Evolutionary conservation across 1,140 invertebrate genomes (phyloP).

Genomic region (Drosophila obscura): DNA sequence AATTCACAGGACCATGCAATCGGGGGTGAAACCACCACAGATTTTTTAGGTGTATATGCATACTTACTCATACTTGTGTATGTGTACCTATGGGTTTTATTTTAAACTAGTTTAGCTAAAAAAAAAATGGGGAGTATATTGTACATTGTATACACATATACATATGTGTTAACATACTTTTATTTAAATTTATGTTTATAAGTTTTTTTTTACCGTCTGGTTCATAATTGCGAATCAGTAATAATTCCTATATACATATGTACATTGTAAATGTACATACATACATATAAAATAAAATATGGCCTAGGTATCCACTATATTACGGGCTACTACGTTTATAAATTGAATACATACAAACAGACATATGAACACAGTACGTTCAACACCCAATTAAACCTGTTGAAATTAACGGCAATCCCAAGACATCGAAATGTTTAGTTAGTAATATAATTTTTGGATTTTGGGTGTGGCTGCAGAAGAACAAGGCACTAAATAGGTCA

Average conservation of each 20-base stretch:
- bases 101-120: too few species aligned
- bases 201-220: too few species aligned
- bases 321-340: too few species aligned
- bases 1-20: not conserved
- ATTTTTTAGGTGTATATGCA: not conserved
- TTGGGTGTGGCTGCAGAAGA: slow-evolving; percentile 6
- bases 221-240: too few species aligned
- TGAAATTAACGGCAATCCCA: not conserved
- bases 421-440: not conserved
- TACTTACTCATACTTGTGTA: too few species aligned
- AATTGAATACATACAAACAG: slow-evolving; percentile 6
- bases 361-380: slow-evolving; percentile 8
- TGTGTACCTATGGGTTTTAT: too few species aligned
- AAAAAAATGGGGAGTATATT: too few species aligned
- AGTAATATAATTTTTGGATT: not conserved
- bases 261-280: not conserved
- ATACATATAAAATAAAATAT: too few species aligned
- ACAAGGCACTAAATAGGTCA: not conserved
- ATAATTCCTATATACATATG: not conserved
- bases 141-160: too few species aligned
- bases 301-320: too few species aligned
- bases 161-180: not conserved
- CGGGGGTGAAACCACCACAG: not conserved
- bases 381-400: not conserved
- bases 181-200: not conserved